Evolutionary conservation across 1,140 invertebrate genomes (phyloP), one percentile per base, ranked within the genome.

Genomic region (Camponotus vicinus): DNA sequence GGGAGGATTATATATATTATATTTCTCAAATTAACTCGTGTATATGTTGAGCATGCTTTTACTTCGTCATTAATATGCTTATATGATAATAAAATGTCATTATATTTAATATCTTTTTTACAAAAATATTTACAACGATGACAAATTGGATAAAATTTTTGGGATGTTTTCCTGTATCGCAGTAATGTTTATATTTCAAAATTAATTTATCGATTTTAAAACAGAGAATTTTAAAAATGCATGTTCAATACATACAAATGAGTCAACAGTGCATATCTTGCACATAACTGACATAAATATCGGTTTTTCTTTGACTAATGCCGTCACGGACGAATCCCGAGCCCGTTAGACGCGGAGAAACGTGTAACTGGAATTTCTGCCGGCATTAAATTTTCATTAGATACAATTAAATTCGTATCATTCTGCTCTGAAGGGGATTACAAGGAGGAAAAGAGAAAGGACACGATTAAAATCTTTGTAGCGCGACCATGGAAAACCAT

Each of bases 301-400:
- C 9, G 18, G 15, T 67, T 67, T 79, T 57, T 21, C 64, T 42
- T 45, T 3, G 7, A 37, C 7, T n/a, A n/a, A 15, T n/a, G 34
- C 15, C 42, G 63, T 18, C 57, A 21, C 34, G n/a, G n/a, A 83
- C 18, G 55, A 52, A 55, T 76, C 21, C 18, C 34, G 27, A 40
- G 42, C 11, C n/a, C 70, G 70, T 80, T 70, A 80, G 13, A 15
- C 5, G 40, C 27, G 18, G 45, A 70, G 37, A 80, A 70, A 70
- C 5, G 37, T 21, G 34, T 8, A 15, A 3, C 6, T 66, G 83
- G 61, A 86, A 80, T 86, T 80, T 45, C 59, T 63, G 34, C 8
- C n/a, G 34, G 6, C 64, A 86, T 88, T 86, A 82, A 87, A 83
- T 86, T 87, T 88, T 86, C 70, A 86, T 88, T 70, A 86, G 70